Evolutionary conservation across 2,113 vertebrate genomes (phyloP).

Genomic region (Coregonus clupeaformis): DNA sequence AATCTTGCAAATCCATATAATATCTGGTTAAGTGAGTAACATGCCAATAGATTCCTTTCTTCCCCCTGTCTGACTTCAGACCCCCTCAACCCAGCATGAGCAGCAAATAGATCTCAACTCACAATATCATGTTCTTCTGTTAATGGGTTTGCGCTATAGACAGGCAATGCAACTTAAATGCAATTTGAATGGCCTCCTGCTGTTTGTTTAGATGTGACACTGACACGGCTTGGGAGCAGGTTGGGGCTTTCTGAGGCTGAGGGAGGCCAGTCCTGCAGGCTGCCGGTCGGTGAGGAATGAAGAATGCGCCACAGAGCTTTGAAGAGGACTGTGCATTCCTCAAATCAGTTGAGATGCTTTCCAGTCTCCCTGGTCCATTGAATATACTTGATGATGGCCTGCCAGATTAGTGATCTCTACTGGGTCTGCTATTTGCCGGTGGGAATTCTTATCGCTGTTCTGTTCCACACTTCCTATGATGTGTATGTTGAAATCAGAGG

Average conservation of each 20-base stretch:
- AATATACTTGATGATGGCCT: background rate
- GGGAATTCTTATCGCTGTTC: background rate
- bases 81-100: too few species aligned
- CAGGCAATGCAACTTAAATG: too few species aligned
- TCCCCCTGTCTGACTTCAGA: background rate
- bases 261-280: too few species aligned
- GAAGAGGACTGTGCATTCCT: conserved; percentile 42
- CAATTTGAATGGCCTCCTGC: too few species aligned
- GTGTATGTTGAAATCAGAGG: background rate
- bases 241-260: too few species aligned
- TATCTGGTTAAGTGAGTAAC: background rate
- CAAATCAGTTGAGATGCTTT: conserved; percentile 16
- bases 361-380: background rate
- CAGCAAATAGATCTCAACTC: too few species aligned
- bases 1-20: background rate
- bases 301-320: conserved; percentile 24
- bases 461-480: background rate
- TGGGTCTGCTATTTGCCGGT: background rate
- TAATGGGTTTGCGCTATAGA: background rate
- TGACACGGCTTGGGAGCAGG: too few species aligned
- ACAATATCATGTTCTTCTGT: too few species aligned
- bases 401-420: background rate
- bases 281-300: background rate
- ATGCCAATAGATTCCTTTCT: background rate
- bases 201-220: too few species aligned